Conservation (phyloP, 1,140 invertebrate genomes). For the Hetaerina americana region DNA sequence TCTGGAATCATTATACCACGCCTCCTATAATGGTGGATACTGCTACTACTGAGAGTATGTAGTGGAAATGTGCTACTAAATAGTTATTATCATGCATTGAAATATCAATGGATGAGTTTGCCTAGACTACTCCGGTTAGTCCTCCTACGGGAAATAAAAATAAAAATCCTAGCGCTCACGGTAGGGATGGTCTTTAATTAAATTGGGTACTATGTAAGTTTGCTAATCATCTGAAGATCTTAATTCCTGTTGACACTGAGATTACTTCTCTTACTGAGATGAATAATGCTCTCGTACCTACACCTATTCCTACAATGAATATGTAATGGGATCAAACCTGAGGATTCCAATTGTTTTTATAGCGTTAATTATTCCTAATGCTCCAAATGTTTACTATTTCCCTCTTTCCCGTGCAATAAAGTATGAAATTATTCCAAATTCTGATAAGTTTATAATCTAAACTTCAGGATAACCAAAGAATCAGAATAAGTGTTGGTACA, state of each 20-base stretch:
- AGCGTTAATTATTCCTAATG: slow-evolving; percentile 30
- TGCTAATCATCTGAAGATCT: slow-evolving; percentile 28
- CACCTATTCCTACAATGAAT: slow-evolving; percentile 37
- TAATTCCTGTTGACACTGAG: slow-evolving; percentile 27
- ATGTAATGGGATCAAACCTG: slow-evolving; percentile 27
- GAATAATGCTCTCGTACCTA: slow-evolving; percentile 39
- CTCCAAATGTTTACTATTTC: slow-evolving; percentile 25
- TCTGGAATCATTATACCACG: too few relatives aligned
- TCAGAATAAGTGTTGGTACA: slow-evolving; percentile 68
- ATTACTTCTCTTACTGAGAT: slow-evolving; percentile 41
- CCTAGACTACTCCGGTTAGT: neutral
- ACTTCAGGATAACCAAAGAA: slow-evolving; percentile 67
- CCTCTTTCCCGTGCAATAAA: slow-evolving; percentile 22
- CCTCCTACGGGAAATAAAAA: neutral
- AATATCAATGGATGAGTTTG: neutral
- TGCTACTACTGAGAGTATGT: too few relatives aligned
- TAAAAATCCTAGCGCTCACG: too few relatives aligned
- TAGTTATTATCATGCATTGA: too few relatives aligned
- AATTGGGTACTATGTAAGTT: neutral
- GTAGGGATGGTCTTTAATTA: neutral
- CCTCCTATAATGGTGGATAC: too few relatives aligned
- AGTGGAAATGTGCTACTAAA: too few relatives aligned
- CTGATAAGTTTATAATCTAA: slow-evolving; percentile 51
- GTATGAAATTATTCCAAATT: slow-evolving; percentile 26
- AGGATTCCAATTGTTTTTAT: slow-evolving; percentile 26